Percentiles rank a stretch among this genome's conserved stretches.
These are phyloP conservation scores for Ailuropoda melanoleuca DNA, from an alignment of 2,113 vertebrate species.

Conservation along the genomic window DNA sequence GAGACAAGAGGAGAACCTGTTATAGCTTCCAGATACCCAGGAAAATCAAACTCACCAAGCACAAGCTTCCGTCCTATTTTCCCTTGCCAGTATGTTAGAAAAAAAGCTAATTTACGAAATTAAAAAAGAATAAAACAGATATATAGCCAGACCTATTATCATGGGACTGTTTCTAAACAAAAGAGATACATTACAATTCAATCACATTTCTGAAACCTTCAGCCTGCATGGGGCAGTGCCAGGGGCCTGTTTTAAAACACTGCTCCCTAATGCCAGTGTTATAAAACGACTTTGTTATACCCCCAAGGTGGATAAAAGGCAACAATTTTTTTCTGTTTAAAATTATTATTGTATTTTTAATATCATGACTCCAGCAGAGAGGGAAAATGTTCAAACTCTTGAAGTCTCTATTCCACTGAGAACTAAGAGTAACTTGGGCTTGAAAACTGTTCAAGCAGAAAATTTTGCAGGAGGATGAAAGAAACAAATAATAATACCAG, in stretches of 20 bases:
- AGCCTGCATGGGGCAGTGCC: background rate
- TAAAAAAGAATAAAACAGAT: background rate
- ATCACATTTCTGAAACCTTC: background rate
- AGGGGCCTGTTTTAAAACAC: background rate
- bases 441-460: constrained; percentile 52
- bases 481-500: background rate
- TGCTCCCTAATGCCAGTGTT: background rate
- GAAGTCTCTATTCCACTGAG: constrained; percentile 6
- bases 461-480: constrained; percentile 19
- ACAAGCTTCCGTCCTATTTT: background rate
- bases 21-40: background rate
- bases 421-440: background rate
- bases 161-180: background rate
- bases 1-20: background rate
- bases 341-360: constrained; percentile 45
- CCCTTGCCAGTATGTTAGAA: background rate
- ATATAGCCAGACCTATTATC: background rate
- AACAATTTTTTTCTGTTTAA: background rate
- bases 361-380: background rate
- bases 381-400: constrained; percentile 3
- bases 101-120: background rate
- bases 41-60: background rate
- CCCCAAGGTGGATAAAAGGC: background rate
- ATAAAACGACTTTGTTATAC: background rate
- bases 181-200: background rate